A percentile compares a stretch with the other conserved stretches of the same genome.
Conservation (phyloP, 2,888 invertebrate genomes). For the Drosophila nr. fundita region DNA sequence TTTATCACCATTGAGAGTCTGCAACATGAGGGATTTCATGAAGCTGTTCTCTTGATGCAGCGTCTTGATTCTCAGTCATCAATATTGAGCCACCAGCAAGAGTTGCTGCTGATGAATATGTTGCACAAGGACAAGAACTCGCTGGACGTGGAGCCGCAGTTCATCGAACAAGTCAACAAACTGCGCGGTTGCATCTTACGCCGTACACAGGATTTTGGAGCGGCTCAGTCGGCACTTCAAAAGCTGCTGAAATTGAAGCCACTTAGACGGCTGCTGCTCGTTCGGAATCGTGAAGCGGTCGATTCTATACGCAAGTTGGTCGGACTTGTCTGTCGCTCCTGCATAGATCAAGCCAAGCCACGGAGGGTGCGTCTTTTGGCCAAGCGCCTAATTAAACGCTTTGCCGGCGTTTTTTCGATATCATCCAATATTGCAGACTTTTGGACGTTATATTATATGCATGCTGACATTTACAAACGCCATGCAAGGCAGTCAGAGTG, state of each 20-base stretch:
- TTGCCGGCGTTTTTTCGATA: not conserved
- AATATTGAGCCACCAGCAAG: not conserved
- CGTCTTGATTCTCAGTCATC: not conserved
- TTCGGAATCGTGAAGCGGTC: conserved; percentile 37
- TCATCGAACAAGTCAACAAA: conserved; percentile 18
- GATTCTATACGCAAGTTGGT: conserved; percentile 14
- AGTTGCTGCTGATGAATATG: not conserved
- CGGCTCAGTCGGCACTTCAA: conserved; percentile 26
- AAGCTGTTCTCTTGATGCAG: conserved; percentile 19
- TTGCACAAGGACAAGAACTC: conserved; percentile 8
- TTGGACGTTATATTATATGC: conserved; percentile 25
- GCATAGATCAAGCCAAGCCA: not conserved
- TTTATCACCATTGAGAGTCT: conserved; percentile 20
- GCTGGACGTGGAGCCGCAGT: conserved; percentile 15
- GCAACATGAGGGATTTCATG: conserved; percentile 16
- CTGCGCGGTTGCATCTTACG: conserved; percentile 21
- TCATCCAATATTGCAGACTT: conserved; percentile 14
- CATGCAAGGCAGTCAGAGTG: conserved; percentile 5
- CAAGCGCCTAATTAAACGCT: conserved; percentile 15
- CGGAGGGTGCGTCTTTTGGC: conserved; percentile 12
- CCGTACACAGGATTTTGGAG: not conserved
- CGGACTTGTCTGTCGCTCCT: not conserved
- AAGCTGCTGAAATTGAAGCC: conserved; percentile 20
- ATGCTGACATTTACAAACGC: conserved; percentile 12
- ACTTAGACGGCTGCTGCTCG: conserved; percentile 30